These are phyloP conservation scores for Microctenopoma stevenorrisi DNA, from an alignment of 2,797 vertebrate genomes.

Conservation along the genomic window DNA sequence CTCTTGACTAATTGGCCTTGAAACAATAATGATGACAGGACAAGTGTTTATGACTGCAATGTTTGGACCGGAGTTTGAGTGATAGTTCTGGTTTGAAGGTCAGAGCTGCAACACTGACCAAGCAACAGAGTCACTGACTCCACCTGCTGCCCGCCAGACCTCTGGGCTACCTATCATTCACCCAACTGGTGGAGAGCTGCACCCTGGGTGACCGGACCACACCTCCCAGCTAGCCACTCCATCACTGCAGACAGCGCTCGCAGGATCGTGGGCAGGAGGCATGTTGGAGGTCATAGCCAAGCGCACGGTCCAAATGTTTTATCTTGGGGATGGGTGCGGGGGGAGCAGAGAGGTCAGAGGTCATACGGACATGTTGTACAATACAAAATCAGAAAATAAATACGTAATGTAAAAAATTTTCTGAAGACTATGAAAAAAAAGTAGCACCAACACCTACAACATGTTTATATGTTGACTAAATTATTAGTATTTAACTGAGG, in stretches of 20 bases:
- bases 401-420: background rate
- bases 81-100: constrained; percentile 58
- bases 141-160: constrained; percentile 62
- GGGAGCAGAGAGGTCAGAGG: constrained; percentile 31
- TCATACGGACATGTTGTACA: constrained; percentile 11
- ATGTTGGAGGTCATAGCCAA: constrained; percentile 44
- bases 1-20: background rate
- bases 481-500: constrained; percentile 44
- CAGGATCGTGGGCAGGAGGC: constrained; percentile 32
- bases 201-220: constrained; percentile 47
- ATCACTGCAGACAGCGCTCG: constrained; percentile 60
- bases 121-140: constrained; percentile 56
- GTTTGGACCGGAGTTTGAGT: constrained; percentile 38
- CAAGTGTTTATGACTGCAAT: background rate
- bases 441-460: constrained; percentile 25
- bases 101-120: constrained; percentile 39
- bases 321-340: constrained; percentile 22
- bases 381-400: constrained; percentile 18
- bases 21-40: background rate
- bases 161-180: constrained; percentile 66
- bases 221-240: constrained; percentile 61
- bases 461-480: constrained; percentile 49
- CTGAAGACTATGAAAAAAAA: constrained; percentile 19
- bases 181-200: constrained; percentile 25
- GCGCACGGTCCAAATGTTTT: constrained; percentile 43